Conservation (phyloP, 1,140 invertebrate genomes). For the Popillia japonica region DNA sequence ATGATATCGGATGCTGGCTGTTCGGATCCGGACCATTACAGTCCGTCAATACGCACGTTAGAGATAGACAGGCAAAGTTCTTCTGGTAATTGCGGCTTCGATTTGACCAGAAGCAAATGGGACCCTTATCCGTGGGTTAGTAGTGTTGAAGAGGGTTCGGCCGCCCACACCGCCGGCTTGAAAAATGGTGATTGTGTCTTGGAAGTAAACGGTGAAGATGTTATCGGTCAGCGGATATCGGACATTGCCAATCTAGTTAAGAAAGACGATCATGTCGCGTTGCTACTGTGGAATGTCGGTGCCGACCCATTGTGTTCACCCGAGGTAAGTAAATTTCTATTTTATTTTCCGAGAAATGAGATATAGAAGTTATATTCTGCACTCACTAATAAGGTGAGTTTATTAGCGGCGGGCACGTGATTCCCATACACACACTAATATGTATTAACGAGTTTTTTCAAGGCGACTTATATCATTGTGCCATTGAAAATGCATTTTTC, state of each 20-base stretch:
- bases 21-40: slow-evolving; percentile 52
- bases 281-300: slow-evolving; percentile 63
- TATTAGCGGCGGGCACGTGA: no score
- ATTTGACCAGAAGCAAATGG: slow-evolving; percentile 73
- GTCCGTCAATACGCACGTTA: slow-evolving; percentile 56
- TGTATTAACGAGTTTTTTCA: no score
- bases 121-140: slow-evolving; percentile 77
- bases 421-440: no score
- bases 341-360: neutral
- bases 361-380: no score
- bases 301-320: slow-evolving; percentile 61
- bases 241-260: slow-evolving; percentile 68
- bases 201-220: slow-evolving; percentile 69
- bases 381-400: no score
- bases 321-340: slow-evolving; percentile 55
- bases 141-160: slow-evolving; percentile 62
- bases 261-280: slow-evolving; percentile 58
- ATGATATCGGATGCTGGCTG: slow-evolving; percentile 38
- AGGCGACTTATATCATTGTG: no score
- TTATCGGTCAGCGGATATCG: slow-evolving; percentile 67
- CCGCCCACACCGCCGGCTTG: slow-evolving; percentile 63
- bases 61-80: slow-evolving; percentile 55
- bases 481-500: no score
- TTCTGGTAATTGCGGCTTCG: slow-evolving; percentile 66
- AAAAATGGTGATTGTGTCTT: slow-evolving; percentile 71